Base-by-base conservation (phyloP, 2,888 invertebrate species). In the Leptinotarsa juncta region DNA sequence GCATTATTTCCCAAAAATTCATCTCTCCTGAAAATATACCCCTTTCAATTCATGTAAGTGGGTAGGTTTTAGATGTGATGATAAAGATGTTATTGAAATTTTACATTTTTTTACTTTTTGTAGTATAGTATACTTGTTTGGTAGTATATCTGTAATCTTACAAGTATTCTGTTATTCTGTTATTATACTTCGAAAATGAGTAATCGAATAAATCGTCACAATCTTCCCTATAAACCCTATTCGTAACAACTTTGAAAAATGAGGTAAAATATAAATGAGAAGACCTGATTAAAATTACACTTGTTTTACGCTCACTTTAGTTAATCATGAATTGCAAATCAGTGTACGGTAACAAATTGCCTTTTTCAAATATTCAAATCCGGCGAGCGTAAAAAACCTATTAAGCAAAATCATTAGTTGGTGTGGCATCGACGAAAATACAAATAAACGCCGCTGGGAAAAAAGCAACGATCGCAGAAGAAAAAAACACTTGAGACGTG, bases 401-500 rank as follows among this genome's bases (percentile, higher is more conserved):
- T 74, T 74, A 72, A 77, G 77, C 74, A 71, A 74, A 71, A 67
- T 50, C 67, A 71, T 71, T 71, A 68, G 68, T 72, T 69, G 57
- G 71, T 67, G 68, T 67, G 69, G 72, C 75, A 75, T 72, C 72
- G 72, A 65, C 75, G 66, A 69, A 55, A 72, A 72, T 70, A 60
- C 69, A 72, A 72, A 72, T 72, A 70, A 75, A 73, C 70, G 72
- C 67, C 55, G 70, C 72, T 67, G 65, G 70, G 42, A 75, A 75
- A 72, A 70, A 73, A 72, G 70, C 72, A 70, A 70, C 70, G 68
- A 70, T 74, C 70, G 67, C 74, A 50, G 65, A 70, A 53, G 71
- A 77, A 77, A 78, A 78, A 79, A 71, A 72, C 74, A 76, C 76
- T 77, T 77, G 77, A 75, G 79, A 75, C 80, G 79, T 84, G 84